Conservation (phyloP, 1,140 invertebrate genomes). For the Cydia fagiglandana region DNA sequence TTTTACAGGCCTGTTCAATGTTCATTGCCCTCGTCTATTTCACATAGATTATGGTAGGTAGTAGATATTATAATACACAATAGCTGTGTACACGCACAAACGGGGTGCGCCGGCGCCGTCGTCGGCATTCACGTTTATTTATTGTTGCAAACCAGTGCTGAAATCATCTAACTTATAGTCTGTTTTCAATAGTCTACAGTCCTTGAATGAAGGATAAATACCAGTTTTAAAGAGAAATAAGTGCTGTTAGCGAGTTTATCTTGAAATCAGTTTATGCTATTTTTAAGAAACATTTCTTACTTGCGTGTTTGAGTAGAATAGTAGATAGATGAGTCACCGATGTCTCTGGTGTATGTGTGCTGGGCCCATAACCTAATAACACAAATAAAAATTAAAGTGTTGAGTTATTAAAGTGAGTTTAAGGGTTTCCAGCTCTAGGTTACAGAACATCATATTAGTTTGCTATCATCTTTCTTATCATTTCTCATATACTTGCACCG, state of each 20-base stretch:
- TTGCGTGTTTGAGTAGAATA: background rate
- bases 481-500: too few species aligned
- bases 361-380: background rate
- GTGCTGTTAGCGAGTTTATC: background rate
- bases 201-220: background rate
- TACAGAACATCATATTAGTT: too few species aligned
- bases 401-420: too few species aligned
- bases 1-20: background rate
- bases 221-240: background rate
- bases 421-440: too few species aligned
- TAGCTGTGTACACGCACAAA: conserved; percentile 16
- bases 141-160: conserved; percentile 1
- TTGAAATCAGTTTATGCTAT: background rate
- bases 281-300: background rate
- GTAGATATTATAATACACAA: background rate
- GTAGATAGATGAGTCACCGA: too few species aligned
- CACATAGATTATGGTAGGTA: conserved; percentile 31
- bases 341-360: background rate
- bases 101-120: conserved; percentile 2
- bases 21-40: background rate
- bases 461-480: too few species aligned
- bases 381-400: too few species aligned
- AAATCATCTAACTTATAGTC: background rate
- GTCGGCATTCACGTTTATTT: conserved; percentile 3
- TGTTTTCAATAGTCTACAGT: background rate